Evolutionary conservation across 1,140 invertebrate genomes (phyloP).

Genomic region (Musca vetustissima): DNA sequence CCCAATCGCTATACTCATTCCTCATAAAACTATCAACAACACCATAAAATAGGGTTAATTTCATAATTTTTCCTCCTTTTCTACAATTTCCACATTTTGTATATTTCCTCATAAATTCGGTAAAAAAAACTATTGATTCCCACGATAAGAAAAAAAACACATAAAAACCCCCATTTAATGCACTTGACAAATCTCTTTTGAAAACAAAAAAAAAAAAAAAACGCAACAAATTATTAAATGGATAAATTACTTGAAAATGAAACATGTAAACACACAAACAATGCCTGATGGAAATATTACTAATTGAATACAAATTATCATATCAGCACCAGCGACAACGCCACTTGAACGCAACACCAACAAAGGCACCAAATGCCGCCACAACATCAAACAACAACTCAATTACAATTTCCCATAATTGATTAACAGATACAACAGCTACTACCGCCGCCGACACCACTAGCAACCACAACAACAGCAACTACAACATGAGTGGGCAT

Average conservation of each 20-base stretch:
- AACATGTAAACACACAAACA: not conserved
- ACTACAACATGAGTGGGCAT: no score
- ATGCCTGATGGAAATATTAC: not conserved
- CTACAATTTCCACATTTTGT: not conserved
- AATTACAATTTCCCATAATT: constrained; percentile 17
- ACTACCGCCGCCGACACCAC: no score
- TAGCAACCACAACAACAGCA: no score
- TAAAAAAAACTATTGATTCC: not conserved
- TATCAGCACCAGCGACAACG: not conserved
- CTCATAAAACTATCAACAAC: no score
- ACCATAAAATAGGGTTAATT: no score
- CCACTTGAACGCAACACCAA: not conserved
- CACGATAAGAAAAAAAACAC: not conserved
- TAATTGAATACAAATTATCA: constrained; percentile 16
- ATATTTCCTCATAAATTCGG: not conserved
- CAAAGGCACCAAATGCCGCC: not conserved
- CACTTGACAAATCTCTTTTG: not conserved
- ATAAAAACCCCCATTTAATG: not conserved
- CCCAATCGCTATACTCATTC: no score
- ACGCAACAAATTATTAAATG: no score
- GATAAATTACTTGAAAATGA: no score
- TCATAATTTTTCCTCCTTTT: no score
- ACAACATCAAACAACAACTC: constrained; percentile 12
- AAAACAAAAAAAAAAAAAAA: not conserved
- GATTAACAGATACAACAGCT: not conserved